Conservation (phyloP, 1,140 invertebrate genomes). For the Trinorchestia longiramus region DNA sequence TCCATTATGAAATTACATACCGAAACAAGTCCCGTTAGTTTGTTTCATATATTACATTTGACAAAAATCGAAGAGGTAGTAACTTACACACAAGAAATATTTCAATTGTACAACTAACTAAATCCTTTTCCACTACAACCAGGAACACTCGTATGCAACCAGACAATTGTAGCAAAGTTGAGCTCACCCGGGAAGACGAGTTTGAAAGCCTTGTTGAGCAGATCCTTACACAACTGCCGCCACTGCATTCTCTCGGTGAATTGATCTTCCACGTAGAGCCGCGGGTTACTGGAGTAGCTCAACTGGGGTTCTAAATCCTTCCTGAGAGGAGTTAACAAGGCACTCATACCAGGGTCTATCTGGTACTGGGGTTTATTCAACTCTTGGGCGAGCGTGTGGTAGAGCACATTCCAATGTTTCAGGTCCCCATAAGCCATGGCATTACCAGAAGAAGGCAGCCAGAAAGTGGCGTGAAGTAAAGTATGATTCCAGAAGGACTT, state of each 20-base stretch:
- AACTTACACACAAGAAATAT: too few species aligned
- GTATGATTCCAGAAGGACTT: conserved; percentile 19
- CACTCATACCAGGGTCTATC: neutral
- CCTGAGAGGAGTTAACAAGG: neutral
- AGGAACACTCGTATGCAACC: too few species aligned
- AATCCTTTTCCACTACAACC: too few species aligned
- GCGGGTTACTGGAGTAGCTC: neutral
- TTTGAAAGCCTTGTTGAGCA: conserved; percentile 1
- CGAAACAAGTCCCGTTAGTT: too few species aligned
- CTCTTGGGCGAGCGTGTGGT: neutral
- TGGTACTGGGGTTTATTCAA: neutral
- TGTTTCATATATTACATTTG: too few species aligned
- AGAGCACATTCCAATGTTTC: neutral
- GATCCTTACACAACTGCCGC: neutral
- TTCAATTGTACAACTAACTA: too few species aligned
- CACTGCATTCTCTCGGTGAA: neutral
- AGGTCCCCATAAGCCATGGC: neutral
- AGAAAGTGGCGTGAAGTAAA: conserved; percentile 16
- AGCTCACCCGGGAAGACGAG: conserved; percentile 40
- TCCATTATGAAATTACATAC: too few species aligned
- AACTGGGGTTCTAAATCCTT: neutral
- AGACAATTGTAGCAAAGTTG: neutral
- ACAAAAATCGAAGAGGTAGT: too few species aligned
- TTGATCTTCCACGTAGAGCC: neutral
- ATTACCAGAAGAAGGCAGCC: neutral